Evolutionary conservation across 1,140 invertebrate species (phyloP).

Genomic region (Propsilocerus akamusi): DNA sequence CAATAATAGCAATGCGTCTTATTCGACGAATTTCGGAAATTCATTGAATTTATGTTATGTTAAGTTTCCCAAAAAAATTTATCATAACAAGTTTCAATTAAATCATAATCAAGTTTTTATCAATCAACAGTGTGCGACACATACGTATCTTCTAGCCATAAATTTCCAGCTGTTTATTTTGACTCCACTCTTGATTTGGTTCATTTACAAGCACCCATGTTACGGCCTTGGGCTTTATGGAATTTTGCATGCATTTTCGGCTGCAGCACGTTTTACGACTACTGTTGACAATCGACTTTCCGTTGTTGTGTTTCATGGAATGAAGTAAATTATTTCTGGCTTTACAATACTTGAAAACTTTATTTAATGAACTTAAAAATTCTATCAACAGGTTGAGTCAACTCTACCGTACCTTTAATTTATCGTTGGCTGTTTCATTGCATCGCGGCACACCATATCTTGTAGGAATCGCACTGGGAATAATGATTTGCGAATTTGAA

Average conservation of each 20-base stretch:
- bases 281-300: conserved; percentile 36
- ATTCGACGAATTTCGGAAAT: too few relatives aligned
- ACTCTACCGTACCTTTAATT: conserved; percentile 41
- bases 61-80: not conserved
- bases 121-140: conserved; percentile 44
- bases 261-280: conserved; percentile 36
- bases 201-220: conserved; percentile 33
- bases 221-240: conserved; percentile 31
- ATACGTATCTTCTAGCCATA: conserved; percentile 52
- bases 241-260: conserved; percentile 32
- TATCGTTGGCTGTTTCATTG: conserved; percentile 36
- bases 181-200: conserved; percentile 47
- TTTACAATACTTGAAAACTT: too few relatives aligned
- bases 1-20: too few relatives aligned
- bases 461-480: conserved; percentile 38
- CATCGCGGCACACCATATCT: conserved; percentile 45
- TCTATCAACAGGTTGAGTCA: conserved; percentile 34
- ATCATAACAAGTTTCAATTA: not conserved
- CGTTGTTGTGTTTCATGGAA: conserved; percentile 41
- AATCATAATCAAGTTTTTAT: not conserved
- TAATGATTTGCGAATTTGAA: conserved; percentile 31
- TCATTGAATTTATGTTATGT: conserved; percentile 1
- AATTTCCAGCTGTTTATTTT: conserved; percentile 66
- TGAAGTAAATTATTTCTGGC: conserved; percentile 38
- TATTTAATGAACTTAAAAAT: conserved; percentile 3